Percentiles rank a stretch among this genome's conserved stretches.
phyloP scores from a whole-genome alignment of 2,113 vertebrate genomes.

The Anhinga anhinga region DNA sequence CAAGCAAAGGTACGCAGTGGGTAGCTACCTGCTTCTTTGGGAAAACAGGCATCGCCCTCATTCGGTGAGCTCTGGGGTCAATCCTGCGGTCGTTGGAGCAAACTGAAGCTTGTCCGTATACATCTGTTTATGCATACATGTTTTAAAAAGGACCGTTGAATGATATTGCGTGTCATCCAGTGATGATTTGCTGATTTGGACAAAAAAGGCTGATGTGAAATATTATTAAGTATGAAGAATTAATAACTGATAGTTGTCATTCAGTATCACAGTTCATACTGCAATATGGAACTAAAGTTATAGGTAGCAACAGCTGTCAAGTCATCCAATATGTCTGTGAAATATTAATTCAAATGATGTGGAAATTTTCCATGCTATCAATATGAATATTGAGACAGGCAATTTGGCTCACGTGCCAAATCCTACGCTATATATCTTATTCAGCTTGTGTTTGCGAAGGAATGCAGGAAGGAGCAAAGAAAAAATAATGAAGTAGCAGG shows the following conservation, averaged over 20 bases:
- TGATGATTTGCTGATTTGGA: not conserved
- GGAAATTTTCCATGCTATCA: not conserved
- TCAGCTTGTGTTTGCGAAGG: not conserved
- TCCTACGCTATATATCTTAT: not conserved
- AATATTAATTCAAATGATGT: not conserved
- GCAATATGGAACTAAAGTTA: not conserved
- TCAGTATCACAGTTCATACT: not conserved
- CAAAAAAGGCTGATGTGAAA: not conserved
- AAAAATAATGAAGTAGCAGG: not conserved
- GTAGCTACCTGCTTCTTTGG: not conserved
- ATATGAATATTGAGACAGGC: not conserved
- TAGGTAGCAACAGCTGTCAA: not conserved
- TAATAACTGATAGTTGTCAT: not conserved
- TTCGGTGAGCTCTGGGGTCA: not conserved
- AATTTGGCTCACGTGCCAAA: not conserved
- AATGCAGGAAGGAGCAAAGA: not conserved
- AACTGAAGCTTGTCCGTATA: not conserved
- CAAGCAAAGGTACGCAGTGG: not conserved
- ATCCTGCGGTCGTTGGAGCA: not conserved
- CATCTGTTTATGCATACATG: not conserved
- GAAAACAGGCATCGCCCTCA: fast-evolving
- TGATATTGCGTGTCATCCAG: not conserved
- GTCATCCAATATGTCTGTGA: not conserved
- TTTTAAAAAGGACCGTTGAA: not conserved
- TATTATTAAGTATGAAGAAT: not conserved